Evolutionary conservation across 1,140 invertebrate species (phyloP), one percentile per base, ranked within the genome.

Genomic region (Penaeus vannamei): DNA sequence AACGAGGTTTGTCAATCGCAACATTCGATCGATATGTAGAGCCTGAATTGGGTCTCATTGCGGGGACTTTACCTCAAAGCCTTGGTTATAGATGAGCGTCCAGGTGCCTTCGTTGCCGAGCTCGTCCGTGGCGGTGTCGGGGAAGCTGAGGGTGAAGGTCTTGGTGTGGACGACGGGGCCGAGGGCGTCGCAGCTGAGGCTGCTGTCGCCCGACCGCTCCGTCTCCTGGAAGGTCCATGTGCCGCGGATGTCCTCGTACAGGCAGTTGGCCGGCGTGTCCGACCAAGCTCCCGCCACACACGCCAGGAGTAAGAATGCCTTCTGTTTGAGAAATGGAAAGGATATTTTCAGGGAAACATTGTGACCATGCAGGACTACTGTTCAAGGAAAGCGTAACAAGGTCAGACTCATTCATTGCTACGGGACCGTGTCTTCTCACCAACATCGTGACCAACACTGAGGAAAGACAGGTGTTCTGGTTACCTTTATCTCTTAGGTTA

Each of bases 1-100:
- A 53, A 8, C 53, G 53, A 53, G 53, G 12, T 53, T 17, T 14
- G 53, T 53, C 14, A 53, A 17, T 17, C 53, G 53, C 10, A 53
- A 53, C 36, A 0, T 42, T 7, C 53, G 14, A 17, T 53, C 53
- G 53, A 5, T 17, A 53, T 14, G 53, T 12, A 53, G 2, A 12
- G 8, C 53, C 12, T 53, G 12, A 53, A 1, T 1, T 2, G 46
- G 10, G 46, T 8, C 8, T 53, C 8, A 53, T 10, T 53, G 1
- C 12, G 8, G 14, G 19, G 10, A 85, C 14, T 79, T 23, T 36
- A 90, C 87, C 83, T 93, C 93, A 87, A 93, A 93, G n/a, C 93
- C 93, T 91, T 94, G 93, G 90, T 95, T 94, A 90, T 95, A 95
- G 64, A 95, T 93, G 69, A 95, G 91, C 19, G 94, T 95, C 94